Percentiles rank a stretch among this genome's conserved stretches.
phyloP scores from a whole-genome alignment of 1,140 invertebrate genomes.

The Condylostylus longicornis region DNA sequence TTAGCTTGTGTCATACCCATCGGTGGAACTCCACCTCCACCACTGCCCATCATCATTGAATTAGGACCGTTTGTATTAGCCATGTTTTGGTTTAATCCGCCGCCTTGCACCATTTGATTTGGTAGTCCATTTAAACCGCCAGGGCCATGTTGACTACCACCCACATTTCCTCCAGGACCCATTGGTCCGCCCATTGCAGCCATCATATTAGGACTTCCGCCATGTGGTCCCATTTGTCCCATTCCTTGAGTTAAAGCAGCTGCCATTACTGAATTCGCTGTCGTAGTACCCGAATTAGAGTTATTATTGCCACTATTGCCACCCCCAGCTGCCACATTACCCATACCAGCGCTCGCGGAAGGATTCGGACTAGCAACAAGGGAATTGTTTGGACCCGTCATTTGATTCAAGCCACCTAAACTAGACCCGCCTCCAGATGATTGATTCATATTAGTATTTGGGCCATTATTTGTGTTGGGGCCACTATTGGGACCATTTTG shows the following conservation, averaged over 20 bases:
- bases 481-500: constrained; percentile 1
- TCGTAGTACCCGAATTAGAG: constrained; percentile 4
- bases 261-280: constrained; percentile 11
- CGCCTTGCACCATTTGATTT: constrained; percentile 12
- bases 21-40: constrained; percentile 20
- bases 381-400: background rate
- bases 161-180: constrained; percentile 12
- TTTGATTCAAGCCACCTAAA: constrained; percentile 13
- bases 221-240: constrained; percentile 16
- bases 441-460: constrained; percentile 3
- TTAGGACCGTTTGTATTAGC: constrained; percentile 13
- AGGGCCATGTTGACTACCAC: constrained; percentile 9
- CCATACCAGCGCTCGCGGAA: constrained; percentile 5
- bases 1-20: constrained; percentile 43
- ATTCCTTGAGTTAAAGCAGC: no score
- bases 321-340: constrained; percentile 2
- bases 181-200: constrained; percentile 22
- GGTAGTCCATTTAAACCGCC: constrained; percentile 10
- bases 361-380: constrained; percentile 7
- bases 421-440: constrained; percentile 9
- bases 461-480: background rate
- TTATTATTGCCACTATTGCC: constrained; percentile 7
- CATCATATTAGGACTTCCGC: constrained; percentile 18
- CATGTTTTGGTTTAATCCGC: constrained; percentile 5
- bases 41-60: constrained; percentile 24